Evolutionary conservation across 1,140 invertebrate genomes (phyloP).

Genomic region (Ditylenchus dipsaci): DNA sequence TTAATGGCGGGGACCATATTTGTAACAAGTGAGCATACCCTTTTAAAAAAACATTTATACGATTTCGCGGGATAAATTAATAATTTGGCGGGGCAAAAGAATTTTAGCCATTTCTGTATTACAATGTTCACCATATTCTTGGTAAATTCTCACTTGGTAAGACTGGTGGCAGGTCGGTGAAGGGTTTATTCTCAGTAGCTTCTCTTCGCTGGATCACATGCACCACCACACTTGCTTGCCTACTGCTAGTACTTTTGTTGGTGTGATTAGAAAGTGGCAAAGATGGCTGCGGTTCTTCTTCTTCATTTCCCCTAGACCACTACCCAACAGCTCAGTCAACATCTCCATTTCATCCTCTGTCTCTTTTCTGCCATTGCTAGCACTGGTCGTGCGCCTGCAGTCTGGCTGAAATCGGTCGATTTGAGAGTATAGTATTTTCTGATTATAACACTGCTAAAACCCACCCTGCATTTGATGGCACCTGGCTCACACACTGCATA

Average conservation of each 20-base stretch:
- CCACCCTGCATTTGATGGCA: background rate
- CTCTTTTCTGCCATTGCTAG: conserved; percentile 12
- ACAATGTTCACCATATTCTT: too few relatives aligned
- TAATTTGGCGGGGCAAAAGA: too few relatives aligned
- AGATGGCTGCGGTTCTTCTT: background rate
- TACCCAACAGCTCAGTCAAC: conserved; percentile 12
- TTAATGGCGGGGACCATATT: too few relatives aligned
- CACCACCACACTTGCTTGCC: conserved; percentile 7
- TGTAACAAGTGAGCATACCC: too few relatives aligned
- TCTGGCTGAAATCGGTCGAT: too few relatives aligned
- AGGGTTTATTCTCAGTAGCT: background rate
- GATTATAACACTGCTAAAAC: too few relatives aligned
- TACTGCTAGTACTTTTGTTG: background rate
- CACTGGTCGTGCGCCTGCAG: background rate
- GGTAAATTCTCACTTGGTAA: too few relatives aligned
- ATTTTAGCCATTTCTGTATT: too few relatives aligned
- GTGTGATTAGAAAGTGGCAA: background rate
- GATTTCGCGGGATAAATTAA: too few relatives aligned
- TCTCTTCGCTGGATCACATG: conserved; percentile 23
- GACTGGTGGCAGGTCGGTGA: background rate
- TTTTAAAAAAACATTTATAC: too few relatives aligned
- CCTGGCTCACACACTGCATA: conserved; percentile 15
- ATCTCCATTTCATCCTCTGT: conserved; percentile 13
- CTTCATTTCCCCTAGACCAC: conserved; percentile 7
- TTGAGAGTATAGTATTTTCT: too few relatives aligned